Conservation (phyloP, 2,888 invertebrate genomes). For the Allacma fusca region DNA sequence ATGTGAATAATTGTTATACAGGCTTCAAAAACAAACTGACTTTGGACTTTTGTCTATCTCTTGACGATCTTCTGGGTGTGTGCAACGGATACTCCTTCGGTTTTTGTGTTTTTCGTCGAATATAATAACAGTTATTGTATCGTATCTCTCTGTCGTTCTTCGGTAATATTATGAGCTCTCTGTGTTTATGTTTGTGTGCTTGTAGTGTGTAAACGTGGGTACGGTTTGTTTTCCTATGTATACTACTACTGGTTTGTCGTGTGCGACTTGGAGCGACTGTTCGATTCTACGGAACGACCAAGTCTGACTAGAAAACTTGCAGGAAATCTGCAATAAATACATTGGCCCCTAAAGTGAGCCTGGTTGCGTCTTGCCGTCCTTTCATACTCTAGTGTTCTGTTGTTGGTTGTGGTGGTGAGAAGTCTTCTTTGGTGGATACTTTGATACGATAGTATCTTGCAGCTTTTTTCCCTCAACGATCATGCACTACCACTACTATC, state of each 20-base stretch:
- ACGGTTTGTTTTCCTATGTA: neutral
- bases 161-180: too few relatives aligned
- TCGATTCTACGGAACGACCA: conserved; percentile 35
- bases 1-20: neutral
- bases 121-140: conserved; percentile 20
- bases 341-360: conserved; percentile 43
- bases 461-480: neutral
- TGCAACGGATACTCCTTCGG: neutral
- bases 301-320: conserved; percentile 49
- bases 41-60: neutral
- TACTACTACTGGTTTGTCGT: conserved; percentile 1
- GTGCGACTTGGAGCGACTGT: conserved; percentile 26
- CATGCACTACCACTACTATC: neutral
- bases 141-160: conserved; percentile 25
- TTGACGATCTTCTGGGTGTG: conserved; percentile 10
- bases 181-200: conserved; percentile 1
- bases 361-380: conserved; percentile 41
- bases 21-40: neutral
- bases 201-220: conserved; percentile 3
- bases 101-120: conserved; percentile 7
- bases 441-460: neutral
- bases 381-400: conserved; percentile 21
- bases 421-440: conserved; percentile 26
- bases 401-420: conserved; percentile 35
- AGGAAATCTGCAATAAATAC: conserved; percentile 59